Evolutionary conservation across 92 coral and sea anemone species (phyloP).

Genomic region (Epizoanthus ramosus): DNA sequence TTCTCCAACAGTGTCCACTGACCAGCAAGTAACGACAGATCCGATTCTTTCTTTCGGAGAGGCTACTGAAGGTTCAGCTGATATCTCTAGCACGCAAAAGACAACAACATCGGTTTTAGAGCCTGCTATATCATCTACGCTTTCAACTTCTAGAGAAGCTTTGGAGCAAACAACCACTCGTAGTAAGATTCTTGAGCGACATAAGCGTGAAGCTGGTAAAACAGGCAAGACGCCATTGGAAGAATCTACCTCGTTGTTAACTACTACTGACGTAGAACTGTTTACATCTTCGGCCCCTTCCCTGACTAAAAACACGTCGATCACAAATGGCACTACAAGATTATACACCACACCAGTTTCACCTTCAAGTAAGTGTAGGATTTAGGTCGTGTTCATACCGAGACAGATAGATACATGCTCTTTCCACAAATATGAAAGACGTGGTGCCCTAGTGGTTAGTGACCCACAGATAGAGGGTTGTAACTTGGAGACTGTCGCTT

Average conservation of each 20-base stretch:
- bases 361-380: not conserved
- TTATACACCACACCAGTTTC: slow-evolving; percentile 5
- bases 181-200: slow-evolving; percentile 6
- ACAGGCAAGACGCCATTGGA: not conserved
- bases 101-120: too few relatives aligned
- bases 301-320: not conserved
- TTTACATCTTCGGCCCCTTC: not conserved
- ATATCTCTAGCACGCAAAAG: too few relatives aligned
- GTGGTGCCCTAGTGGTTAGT: too few relatives aligned
- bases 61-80: too few relatives aligned
- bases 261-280: not conserved
- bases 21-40: not conserved
- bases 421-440: too few relatives aligned
- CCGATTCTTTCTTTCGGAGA: not conserved
- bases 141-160: too few relatives aligned
- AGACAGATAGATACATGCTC: too few relatives aligned
- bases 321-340: not conserved
- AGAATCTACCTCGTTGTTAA: not conserved
- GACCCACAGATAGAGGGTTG: too few relatives aligned
- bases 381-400: too few relatives aligned
- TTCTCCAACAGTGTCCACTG: not conserved
- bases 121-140: too few relatives aligned
- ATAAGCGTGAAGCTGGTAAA: not conserved
- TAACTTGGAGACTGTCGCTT: too few relatives aligned
- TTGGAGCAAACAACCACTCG: not conserved